phyloP scores from a whole-genome alignment of 2,888 invertebrate species.

The Acrocera orbiculus region DNA sequence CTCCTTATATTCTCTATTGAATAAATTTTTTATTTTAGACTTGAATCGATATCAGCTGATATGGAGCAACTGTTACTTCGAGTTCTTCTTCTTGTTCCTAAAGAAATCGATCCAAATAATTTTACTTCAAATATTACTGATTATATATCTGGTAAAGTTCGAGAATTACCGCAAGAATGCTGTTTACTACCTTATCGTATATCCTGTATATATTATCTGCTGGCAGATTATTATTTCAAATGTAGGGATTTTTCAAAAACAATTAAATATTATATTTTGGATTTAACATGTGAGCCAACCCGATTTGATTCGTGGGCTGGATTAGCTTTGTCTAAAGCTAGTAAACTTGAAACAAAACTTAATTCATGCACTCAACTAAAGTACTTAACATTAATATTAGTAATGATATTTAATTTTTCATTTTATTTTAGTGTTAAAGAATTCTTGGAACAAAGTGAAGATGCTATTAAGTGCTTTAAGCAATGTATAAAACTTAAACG shows the following conservation, averaged over 20 bases:
- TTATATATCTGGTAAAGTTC: conserved; percentile 45
- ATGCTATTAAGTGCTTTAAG: conserved; percentile 64
- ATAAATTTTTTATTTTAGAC: conserved; percentile 19
- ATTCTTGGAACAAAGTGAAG: conserved; percentile 48
- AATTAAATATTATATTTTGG: conserved; percentile 63
- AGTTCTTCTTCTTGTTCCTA: conserved; percentile 49
- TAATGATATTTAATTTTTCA: too few relatives aligned
- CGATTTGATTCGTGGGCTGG: conserved; percentile 89
- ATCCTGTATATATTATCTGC: conserved; percentile 67
- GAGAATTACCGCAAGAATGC: conserved; percentile 37
- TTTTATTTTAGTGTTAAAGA: conserved; percentile 34
- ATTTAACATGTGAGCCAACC: conserved; percentile 60
- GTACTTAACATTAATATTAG: too few relatives aligned
- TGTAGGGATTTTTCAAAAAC: conserved; percentile 59
- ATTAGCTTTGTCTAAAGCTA: conserved; percentile 61
- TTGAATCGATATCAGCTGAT: conserved; percentile 64
- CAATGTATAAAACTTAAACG: conserved; percentile 59
- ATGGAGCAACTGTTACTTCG: conserved; percentile 55
- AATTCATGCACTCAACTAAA: too few relatives aligned
- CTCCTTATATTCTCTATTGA: background rate
- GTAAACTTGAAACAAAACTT: conserved; percentile 60
- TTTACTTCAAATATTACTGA: conserved; percentile 43
- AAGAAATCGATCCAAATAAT: conserved; percentile 46
- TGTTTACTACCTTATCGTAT: conserved; percentile 40
- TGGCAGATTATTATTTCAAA: conserved; percentile 87